phyloP scores from a whole-genome alignment of 2,888 invertebrate genomes.

The Synanthedon vespiformis region DNA sequence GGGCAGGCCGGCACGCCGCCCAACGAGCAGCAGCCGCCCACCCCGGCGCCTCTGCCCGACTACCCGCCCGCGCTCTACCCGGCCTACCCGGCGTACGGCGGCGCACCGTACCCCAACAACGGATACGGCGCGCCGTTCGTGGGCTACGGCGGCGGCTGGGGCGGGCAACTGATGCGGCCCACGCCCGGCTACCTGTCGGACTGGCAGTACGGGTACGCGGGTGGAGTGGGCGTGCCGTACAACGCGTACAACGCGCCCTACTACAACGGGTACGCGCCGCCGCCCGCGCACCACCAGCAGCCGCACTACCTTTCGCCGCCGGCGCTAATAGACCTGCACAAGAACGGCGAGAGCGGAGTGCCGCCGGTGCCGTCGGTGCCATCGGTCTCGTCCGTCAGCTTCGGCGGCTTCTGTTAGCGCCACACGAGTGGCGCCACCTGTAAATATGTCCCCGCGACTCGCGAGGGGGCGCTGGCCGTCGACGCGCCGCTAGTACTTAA shows the following conservation, averaged over 20 bases:
- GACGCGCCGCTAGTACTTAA: conserved; percentile 19
- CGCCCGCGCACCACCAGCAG: conserved; percentile 61
- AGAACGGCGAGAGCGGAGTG: conserved; percentile 43
- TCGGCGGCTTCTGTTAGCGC: conserved; percentile 64
- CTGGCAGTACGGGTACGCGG: conserved; percentile 61
- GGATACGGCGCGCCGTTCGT: conserved; percentile 61
- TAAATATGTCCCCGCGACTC: conserved; percentile 6
- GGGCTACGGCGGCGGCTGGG: conserved; percentile 61
- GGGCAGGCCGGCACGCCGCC: conserved; percentile 50
- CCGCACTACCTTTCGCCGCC: conserved; percentile 56
- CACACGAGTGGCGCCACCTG: background rate
- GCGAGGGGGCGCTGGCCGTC: conserved; percentile 9
- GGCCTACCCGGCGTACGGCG: conserved; percentile 45
- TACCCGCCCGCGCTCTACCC: conserved; percentile 39
- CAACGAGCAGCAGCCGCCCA: conserved; percentile 23
- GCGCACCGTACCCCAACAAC: conserved; percentile 43
- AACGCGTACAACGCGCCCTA: conserved; percentile 48
- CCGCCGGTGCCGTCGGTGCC: conserved; percentile 45
- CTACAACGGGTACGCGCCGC: conserved; percentile 61
- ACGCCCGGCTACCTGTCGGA: conserved; percentile 63
- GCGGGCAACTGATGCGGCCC: conserved; percentile 59
- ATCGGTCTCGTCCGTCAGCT: conserved; percentile 61
- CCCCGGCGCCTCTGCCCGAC: conserved; percentile 34
- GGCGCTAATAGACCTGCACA: conserved; percentile 58
- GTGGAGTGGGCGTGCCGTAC: conserved; percentile 18